Evolutionary conservation across 2,888 invertebrate species (phyloP).

Genomic region (Apodemia mormo): DNA sequence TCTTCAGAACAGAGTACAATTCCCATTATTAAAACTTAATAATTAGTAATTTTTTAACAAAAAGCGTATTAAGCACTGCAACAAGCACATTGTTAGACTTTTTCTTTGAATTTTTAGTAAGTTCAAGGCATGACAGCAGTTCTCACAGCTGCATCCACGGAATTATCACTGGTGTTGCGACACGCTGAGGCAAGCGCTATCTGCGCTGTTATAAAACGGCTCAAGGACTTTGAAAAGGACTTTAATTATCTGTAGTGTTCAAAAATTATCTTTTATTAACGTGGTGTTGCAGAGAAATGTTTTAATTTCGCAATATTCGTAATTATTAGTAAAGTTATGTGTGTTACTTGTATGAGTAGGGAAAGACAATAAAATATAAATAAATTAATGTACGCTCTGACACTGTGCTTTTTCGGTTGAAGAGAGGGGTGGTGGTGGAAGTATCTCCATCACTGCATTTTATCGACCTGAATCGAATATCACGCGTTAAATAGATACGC

Average conservation of each 20-base stretch:
- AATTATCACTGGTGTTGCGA: constrained; percentile 25
- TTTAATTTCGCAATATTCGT: background rate
- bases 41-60: constrained; percentile 4
- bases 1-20: background rate
- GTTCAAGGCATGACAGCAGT: constrained; percentile 37
- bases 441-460: too few species aligned
- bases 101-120: constrained; percentile 39
- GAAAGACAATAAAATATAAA: too few species aligned
- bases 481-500: too few species aligned
- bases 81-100: constrained; percentile 21
- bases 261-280: constrained; percentile 3
- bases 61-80: constrained; percentile 2
- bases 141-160: constrained; percentile 38
- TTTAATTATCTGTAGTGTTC: constrained; percentile 2
- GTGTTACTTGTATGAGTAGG: background rate
- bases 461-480: too few species aligned
- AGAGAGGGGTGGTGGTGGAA: too few species aligned
- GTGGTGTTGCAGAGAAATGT: background rate
- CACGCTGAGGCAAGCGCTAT: constrained; percentile 13
- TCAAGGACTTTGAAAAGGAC: constrained; percentile 17
- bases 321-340: background rate
- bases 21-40: constrained; percentile 6
- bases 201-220: constrained; percentile 8
- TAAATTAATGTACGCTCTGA: too few species aligned
- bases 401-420: too few species aligned